phyloP scores from a whole-genome alignment of 23 tunicate genomes.

The Botrylloides violaceus region DNA sequence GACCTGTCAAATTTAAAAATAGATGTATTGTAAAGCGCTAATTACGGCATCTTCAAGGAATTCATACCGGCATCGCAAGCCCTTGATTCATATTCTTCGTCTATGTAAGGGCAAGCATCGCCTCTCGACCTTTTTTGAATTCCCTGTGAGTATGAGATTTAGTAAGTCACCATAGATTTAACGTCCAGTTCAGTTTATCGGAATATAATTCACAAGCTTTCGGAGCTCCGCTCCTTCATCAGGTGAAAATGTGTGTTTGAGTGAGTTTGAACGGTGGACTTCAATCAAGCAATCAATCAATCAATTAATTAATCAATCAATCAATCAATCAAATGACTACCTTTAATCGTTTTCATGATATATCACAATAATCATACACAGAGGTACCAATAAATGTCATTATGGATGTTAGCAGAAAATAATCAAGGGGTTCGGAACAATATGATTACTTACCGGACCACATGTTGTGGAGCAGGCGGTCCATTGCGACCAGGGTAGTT shows the following conservation, averaged over 20 bases:
- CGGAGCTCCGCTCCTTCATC: too few relatives aligned
- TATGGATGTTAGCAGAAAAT: background rate
- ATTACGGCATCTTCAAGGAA: too few relatives aligned
- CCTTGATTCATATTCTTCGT: constrained; percentile 41
- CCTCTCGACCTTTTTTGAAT: constrained; percentile 36
- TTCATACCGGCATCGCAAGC: constrained; percentile 66
- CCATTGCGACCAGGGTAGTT: constrained; percentile 76
- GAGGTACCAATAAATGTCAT: background rate
- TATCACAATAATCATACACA: too few relatives aligned
- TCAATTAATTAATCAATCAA: too few relatives aligned
- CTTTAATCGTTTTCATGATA: too few relatives aligned
- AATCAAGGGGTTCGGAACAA: too few relatives aligned
- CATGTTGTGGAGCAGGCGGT: constrained; percentile 72
- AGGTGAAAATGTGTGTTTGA: too few relatives aligned
- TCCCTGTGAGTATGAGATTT: constrained; percentile 62
- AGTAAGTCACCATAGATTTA: too few relatives aligned
- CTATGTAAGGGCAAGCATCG: constrained; percentile 48
- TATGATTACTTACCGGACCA: constrained; percentile 38
- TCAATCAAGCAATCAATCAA: background rate
- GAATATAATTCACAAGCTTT: too few relatives aligned
- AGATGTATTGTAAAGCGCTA: too few relatives aligned
- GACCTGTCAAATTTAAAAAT: too few relatives aligned
- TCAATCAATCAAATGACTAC: background rate
- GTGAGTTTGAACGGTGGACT: background rate
- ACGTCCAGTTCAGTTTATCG: too few relatives aligned